Base-by-base conservation (phyloP, 2,888 invertebrate genomes). In the Endotricha flammealis region DNA sequence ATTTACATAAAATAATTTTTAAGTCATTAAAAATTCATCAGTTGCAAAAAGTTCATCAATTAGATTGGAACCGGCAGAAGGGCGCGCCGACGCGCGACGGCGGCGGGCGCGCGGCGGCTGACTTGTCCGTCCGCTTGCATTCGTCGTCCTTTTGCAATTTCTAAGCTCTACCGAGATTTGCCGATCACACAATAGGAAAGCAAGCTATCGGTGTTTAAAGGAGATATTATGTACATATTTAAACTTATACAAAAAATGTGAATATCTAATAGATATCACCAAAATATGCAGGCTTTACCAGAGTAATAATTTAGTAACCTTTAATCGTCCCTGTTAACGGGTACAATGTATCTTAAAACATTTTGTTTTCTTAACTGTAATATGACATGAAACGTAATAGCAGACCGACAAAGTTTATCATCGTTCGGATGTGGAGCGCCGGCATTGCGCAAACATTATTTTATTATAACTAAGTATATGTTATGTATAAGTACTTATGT, bases 331-430 rank as follows among this genome's bases (percentile, higher is more conserved):
- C 1, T 13, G 28, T 6, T 6, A 11, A 9, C 6, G 7, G 11
- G 24, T 11, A 6, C 5, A n/a, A 24, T 11, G 12, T 14, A 8
- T 28, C n/a, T 9, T 28, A 9, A 24, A 31, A 32, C 16, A 33
- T 36, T 12, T 11, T 38, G 30, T 12, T 42, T 13, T 35, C 33
- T 28, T 36, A 6, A 20, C 9, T 33, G 24, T 27, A 27, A 24
- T 27, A 29, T 29, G n/a, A n/a, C n/a, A n/a, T n/a, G n/a, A 36
- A 53, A 46, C 49, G 50, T 53, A 59, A 50, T 59, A 46, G 53
- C 57, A 59, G 57, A 75, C 80, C 85, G 83, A 82, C 85, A 85
- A 85, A 83, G 74, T 83, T 85, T 85, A 85, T 85, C 83, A 67
- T 53, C 46, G 58, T 57, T 83, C 85, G 83, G 83, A 86, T 83